Percentiles rank a stretch among this genome's conserved stretches.
Evolutionary conservation across 2,888 invertebrate species (phyloP).

Genomic region (Andrena chrysosceles): DNA sequence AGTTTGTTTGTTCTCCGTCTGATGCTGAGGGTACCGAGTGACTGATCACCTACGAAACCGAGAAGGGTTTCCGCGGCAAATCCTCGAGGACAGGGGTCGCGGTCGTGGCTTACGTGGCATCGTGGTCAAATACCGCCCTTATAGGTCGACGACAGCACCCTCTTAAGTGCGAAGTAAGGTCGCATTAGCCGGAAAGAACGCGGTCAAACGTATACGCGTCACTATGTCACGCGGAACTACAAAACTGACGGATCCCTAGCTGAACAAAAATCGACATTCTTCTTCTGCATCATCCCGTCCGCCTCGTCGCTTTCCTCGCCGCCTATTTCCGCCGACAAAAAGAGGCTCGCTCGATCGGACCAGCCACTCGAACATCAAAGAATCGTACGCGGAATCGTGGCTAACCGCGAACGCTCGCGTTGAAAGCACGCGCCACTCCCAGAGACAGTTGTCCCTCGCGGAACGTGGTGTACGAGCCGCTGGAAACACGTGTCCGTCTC

Average conservation of each 20-base stretch:
- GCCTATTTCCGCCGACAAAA: constrained; percentile 29
- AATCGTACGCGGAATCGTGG: constrained; percentile 23
- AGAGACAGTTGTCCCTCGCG: constrained; percentile 9
- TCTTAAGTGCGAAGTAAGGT: constrained; percentile 18
- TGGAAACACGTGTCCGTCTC: constrained; percentile 65
- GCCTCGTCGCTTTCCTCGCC: not conserved
- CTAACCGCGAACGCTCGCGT: not conserved
- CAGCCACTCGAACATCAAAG: constrained; percentile 44
- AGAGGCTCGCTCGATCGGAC: constrained; percentile 4
- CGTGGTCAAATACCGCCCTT: constrained; percentile 57
- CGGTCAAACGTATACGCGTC: constrained; percentile 39
- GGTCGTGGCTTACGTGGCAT: constrained; percentile 68
- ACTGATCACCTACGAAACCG: constrained; percentile 75
- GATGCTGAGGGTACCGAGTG: constrained; percentile 66
- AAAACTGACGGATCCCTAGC: constrained; percentile 4
- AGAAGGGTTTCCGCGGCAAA: constrained; percentile 72
- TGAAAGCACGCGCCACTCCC: constrained; percentile 14
- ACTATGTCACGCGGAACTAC: constrained; percentile 11
- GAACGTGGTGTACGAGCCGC: constrained; percentile 14
- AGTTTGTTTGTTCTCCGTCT: constrained; percentile 70
- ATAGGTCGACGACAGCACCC: constrained; percentile 45
- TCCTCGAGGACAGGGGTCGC: constrained; percentile 78
- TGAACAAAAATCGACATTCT: not conserved
- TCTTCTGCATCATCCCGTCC: not conserved
- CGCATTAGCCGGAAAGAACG: constrained; percentile 10